Evolutionary conservation across 2,888 invertebrate genomes (phyloP).

Genomic region (Tenthredo amoena): DNA sequence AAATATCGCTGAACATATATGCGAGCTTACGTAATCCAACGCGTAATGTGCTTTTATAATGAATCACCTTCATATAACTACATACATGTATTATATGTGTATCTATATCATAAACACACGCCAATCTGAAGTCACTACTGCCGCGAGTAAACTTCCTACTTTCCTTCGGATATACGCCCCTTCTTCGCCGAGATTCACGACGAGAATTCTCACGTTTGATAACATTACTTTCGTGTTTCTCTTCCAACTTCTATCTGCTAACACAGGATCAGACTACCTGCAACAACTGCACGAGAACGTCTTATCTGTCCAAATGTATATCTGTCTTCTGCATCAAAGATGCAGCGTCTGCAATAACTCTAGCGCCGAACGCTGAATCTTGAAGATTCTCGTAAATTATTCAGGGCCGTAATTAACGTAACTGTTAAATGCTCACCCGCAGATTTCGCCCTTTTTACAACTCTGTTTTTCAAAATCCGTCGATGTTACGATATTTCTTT

Average conservation of each 20-base stretch:
- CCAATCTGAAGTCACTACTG: conserved; percentile 8
- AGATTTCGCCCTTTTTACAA: not conserved
- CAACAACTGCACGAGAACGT: conserved; percentile 4
- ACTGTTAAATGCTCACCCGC: not conserved
- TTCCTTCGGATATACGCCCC: conserved; percentile 32
- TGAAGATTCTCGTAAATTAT: not conserved
- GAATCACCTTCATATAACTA: conserved; percentile 17
- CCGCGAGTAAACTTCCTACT: conserved; percentile 29
- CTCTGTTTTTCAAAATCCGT: not conserved
- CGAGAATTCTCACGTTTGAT: conserved; percentile 32
- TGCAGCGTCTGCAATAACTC: not conserved
- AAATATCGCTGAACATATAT: conserved; percentile 20
- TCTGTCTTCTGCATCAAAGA: not conserved
- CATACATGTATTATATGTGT: not conserved
- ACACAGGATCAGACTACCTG: conserved; percentile 3
- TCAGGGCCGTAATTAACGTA: not conserved
- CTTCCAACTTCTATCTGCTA: not conserved
- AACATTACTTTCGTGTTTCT: conserved; percentile 23
- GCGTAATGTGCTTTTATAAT: conserved; percentile 25
- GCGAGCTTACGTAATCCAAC: conserved; percentile 21
- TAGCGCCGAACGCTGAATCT: not conserved
- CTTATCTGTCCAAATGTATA: conserved; percentile 1
- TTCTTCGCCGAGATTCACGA: conserved; percentile 6
- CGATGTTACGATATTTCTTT: conserved; percentile 1
- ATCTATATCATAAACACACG: conserved; percentile 5